Base-by-base conservation (phyloP, 2,888 invertebrate genomes). In the Drosophila anomalipes region DNA sequence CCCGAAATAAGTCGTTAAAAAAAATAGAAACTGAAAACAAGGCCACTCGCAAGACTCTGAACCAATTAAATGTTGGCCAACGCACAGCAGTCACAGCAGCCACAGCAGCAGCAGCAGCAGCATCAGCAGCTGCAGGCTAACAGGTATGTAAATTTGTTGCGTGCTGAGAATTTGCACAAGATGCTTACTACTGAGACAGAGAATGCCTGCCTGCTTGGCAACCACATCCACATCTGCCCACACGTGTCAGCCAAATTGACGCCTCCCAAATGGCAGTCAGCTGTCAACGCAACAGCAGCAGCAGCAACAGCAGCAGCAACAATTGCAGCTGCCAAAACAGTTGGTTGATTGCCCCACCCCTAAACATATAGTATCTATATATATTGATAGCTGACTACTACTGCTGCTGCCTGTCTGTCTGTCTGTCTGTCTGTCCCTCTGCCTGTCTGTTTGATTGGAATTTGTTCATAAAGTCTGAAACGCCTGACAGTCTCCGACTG, bases 1-100 rank as follows among this genome's bases (percentile, higher is more conserved):
- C 83, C 86, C 75, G 66, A 74, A 82, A 73, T 70, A 64, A 74
- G 62, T 57, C 63, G 61, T 79, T 59, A 70, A 64, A 32, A 52
- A 58, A 54, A 47, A 64, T 71, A 60, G 56, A 53, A 57, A 74
- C 35, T 57, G 64, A 76, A 57, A 68, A 65, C 86, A 86, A 86
- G 89, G 89, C 85, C 87, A 86, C 67, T 74, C 61, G 49, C 63
- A 60, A 81, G 76, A 81, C 65, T 75, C 72, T 86, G 84, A 67
- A 61, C 82, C 83, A 85, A 85, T 85, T 85, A 85, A 85, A 85
- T 79, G 84, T 89, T 89, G 86, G 89, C 83, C 81, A 89, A 85
- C 78, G 73, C 74, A 70, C 56, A 63, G 59, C 39, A 61, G 65
- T 22, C 22, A 22, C 62, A 35, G 22, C 53, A 52, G 19, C 51